A percentile compares a stretch with the other conserved stretches of the same genome.
Evolutionary conservation across 2,113 vertebrate species (phyloP).

Genomic region (Dasyornis broadbenti): DNA sequence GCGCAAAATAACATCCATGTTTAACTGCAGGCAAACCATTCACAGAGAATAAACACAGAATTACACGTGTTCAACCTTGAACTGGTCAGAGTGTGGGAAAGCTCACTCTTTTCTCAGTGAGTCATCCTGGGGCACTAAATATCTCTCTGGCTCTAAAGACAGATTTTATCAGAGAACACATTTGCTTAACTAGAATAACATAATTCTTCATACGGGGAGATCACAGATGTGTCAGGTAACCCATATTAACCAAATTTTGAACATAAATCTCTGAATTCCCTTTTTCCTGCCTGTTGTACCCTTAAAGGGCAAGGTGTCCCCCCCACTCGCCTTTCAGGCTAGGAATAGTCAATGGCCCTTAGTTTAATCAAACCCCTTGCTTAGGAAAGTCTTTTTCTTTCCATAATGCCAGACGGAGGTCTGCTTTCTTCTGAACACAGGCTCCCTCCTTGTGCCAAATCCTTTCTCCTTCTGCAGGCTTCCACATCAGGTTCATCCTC

Average conservation of each 20-base stretch:
- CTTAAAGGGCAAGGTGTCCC: background rate
- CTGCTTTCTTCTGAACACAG: background rate
- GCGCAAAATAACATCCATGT: background rate
- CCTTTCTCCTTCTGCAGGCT: background rate
- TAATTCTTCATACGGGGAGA: background rate
- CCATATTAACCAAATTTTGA: background rate
- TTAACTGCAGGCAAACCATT: background rate
- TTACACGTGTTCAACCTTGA: background rate
- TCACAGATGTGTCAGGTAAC: background rate
- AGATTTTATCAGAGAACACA: background rate
- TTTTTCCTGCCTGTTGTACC: background rate
- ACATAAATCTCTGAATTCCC: background rate
- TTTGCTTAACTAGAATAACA: background rate
- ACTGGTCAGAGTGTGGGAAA: background rate
- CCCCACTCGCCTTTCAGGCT: background rate
- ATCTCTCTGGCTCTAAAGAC: background rate
- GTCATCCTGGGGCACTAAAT: background rate
- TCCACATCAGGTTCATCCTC: rapidly evolving
- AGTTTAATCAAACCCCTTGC: background rate
- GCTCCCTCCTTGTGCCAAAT: background rate
- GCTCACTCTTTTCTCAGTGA: background rate
- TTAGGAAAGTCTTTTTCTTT: background rate
- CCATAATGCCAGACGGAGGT: background rate
- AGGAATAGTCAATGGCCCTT: background rate
- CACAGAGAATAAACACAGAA: background rate